Evolutionary conservation across 2,797 vertebrate genomes (phyloP), one percentile per base, ranked within the genome.

Genomic region (Lycodopsis pacificus): DNA sequence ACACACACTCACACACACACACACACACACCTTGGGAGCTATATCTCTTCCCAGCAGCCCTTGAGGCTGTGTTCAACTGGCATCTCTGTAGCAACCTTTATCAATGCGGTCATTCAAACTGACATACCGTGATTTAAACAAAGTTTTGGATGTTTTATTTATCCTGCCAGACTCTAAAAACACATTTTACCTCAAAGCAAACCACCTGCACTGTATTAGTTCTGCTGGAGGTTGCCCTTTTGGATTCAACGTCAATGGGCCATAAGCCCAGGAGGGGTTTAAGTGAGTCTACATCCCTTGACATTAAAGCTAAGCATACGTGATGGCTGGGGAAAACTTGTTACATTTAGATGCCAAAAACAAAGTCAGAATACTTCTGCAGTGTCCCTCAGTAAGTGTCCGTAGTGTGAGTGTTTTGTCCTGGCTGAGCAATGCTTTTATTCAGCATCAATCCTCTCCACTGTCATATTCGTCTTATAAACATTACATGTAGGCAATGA

Each of bases 1-100:
- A 38, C 44, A 7, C 20, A 22, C 51, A 53, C 57, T 49, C 0
- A 38, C 58, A 49, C 48, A 71, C 63, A 49, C 66, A 66, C 51
- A 58, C 27, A 48, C 46, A 17, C 15, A 7, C 38, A 79, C 64
- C 36, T 56, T 67, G 66, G 78, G 76, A 56, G 73, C 69, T 80
- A n/a, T 80, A 81, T 87, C 83, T 81, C 59, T 70, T 63, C 53
- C 70, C 69, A 77, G 76, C 85, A 89, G 84, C 76, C 71, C 76
- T 12, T 10, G 44, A 63, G 73, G 80, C 66, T 58, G 68, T 58
- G 59, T 51, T 48, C 71, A 40, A 49, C 80, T 62, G 73, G 56
- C 69, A 69, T 78, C 79, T 80, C 27, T 54, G 72, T 38, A 54
- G 65, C 75, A 81, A 79, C 20, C 63, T 49, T 68, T 17, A 67